phyloP scores from a whole-genome alignment of 2,113 vertebrate genomes.

The Xenopus borealis region DNA sequence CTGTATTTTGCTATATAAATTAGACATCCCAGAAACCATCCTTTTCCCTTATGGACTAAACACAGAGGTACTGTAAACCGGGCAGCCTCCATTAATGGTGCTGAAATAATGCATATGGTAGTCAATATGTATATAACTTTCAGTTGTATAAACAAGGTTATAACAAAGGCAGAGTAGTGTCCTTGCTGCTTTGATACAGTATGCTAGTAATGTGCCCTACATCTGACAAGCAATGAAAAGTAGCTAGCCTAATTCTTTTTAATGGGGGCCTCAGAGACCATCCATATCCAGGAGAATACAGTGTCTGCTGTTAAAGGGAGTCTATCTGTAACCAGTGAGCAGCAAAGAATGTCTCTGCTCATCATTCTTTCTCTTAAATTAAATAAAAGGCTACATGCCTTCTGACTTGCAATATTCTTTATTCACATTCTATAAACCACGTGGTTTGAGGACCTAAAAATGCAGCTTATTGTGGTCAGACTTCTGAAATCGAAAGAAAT shows the following conservation, averaged over 20 bases:
- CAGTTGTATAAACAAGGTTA: conserved; percentile 48
- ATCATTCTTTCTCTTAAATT: conserved; percentile 33
- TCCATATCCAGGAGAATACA: conserved; percentile 33
- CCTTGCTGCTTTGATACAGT: conserved; percentile 38
- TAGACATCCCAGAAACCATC: conserved; percentile 56
- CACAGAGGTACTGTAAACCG: conserved; percentile 45
- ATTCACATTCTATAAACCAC: conserved; percentile 44
- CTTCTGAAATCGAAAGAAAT: neutral
- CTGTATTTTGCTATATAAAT: conserved; percentile 51
- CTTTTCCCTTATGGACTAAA: conserved; percentile 50
- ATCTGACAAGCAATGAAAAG: conserved; percentile 51
- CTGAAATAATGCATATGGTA: conserved; percentile 45
- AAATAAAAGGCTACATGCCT: conserved; percentile 41
- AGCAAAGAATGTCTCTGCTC: conserved; percentile 14
- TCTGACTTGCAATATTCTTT: conserved; percentile 41
- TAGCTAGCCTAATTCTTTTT: conserved; percentile 48
- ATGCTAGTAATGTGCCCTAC: conserved; percentile 43
- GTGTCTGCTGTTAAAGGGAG: conserved; percentile 25
- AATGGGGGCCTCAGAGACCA: conserved; percentile 55
- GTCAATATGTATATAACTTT: conserved; percentile 12
- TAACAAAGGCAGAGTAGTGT: conserved; percentile 36
- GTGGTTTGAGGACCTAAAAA: neutral
- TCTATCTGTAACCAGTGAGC: conserved; percentile 38
- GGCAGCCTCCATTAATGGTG: conserved; percentile 14
- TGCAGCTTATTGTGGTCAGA: neutral